These are phyloP conservation scores for Parauchenoglanis punctatus DNA, from an alignment of 2,797 vertebrate genomes.

Conservation along the genomic window DNA sequence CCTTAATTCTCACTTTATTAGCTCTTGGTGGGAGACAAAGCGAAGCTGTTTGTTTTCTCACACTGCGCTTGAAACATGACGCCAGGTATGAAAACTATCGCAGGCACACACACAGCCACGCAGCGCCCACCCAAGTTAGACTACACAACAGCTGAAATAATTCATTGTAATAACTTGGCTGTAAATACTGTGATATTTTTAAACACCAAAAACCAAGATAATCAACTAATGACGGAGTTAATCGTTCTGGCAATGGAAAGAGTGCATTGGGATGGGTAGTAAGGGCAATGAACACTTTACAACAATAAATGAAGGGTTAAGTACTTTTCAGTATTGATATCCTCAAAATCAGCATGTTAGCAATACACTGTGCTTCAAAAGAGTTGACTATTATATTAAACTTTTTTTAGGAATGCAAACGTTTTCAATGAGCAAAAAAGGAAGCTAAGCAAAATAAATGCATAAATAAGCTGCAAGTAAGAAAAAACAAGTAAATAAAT, in stretches of 20 bases:
- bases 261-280: background rate
- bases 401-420: background rate
- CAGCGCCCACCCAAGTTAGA: slow-evolving; percentile 18
- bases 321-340: background rate
- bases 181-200: background rate
- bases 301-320: background rate
- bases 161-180: background rate
- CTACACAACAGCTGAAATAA: background rate
- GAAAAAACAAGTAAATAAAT: background rate
- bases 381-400: background rate
- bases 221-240: background rate
- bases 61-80: slow-evolving; percentile 38
- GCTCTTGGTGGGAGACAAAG: slow-evolving; percentile 30
- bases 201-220: background rate
- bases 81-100: slow-evolving; percentile 43
- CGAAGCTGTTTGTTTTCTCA: slow-evolving; percentile 44
- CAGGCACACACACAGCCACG: slow-evolving; percentile 1
- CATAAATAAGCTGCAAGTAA: no score
- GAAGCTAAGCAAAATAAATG: no score
- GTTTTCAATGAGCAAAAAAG: background rate
- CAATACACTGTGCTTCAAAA: background rate
- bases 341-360: background rate
- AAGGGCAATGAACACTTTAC: background rate
- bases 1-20: slow-evolving; percentile 42
- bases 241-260: background rate